phyloP scores from a whole-genome alignment of 1,140 invertebrate species.

The Hylaeus anthracinus region DNA sequence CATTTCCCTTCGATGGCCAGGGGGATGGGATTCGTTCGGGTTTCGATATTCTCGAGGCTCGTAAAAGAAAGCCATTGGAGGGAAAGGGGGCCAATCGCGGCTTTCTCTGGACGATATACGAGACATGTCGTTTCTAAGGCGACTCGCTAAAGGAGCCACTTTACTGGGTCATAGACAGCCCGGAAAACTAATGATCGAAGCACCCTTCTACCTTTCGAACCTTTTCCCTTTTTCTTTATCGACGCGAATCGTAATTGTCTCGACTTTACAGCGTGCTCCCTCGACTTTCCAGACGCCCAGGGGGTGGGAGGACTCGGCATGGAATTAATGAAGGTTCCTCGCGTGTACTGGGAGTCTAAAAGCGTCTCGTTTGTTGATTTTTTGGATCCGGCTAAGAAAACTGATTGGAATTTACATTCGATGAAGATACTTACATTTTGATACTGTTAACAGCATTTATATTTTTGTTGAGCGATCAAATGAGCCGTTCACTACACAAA shows the following conservation, averaged over 20 bases:
- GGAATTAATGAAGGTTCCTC: no score
- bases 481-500: no score
- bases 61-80: slow-evolving; percentile 22
- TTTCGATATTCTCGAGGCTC: slow-evolving; percentile 23
- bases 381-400: no score
- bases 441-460: no score
- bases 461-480: no score
- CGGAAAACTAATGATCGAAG: slow-evolving; percentile 40
- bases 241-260: background rate
- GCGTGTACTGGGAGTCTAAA: no score
- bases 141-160: slow-evolving; percentile 28
- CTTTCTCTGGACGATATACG: slow-evolving; percentile 27
- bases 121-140: slow-evolving; percentile 32
- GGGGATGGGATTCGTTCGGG: slow-evolving; percentile 3
- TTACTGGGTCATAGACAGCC: slow-evolving; percentile 28
- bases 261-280: background rate
- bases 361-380: no score
- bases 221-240: background rate
- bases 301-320: no score
- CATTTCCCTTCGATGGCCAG: slow-evolving; percentile 5
- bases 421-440: no score
- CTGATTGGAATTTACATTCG: no score
- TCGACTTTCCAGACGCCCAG: no score
- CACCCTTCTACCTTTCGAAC: slow-evolving; percentile 32
- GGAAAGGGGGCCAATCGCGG: background rate